phyloP scores from a whole-genome alignment of 2,113 vertebrate genomes.

The Gasterosteus nipponicus region DNA sequence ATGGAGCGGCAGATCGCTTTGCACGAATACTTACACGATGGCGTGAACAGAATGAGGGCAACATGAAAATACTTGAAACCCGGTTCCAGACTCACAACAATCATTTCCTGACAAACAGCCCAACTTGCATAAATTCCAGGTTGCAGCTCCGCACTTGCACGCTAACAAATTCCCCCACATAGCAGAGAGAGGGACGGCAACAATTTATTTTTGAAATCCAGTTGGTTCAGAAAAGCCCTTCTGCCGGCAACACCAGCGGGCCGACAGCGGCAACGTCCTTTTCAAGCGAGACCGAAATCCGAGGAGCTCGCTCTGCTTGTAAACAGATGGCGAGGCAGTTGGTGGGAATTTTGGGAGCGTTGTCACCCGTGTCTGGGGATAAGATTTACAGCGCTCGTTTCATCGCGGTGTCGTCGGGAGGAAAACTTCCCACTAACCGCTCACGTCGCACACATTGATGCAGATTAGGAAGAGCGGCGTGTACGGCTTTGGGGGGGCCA shows the following conservation, averaged over 20 bases:
- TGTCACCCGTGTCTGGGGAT: constrained; percentile 55
- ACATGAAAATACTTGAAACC: background rate
- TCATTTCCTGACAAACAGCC: constrained; percentile 43
- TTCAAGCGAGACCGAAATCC: constrained; percentile 51
- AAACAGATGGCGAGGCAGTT: constrained; percentile 82
- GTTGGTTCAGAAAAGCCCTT: constrained; percentile 54
- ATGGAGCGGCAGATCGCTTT: background rate
- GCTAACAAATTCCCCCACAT: constrained; percentile 29
- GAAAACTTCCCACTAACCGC: background rate
- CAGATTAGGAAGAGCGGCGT: background rate
- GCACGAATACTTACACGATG: background rate
- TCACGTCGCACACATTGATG: constrained; percentile 7
- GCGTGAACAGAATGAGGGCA: background rate
- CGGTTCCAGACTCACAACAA: background rate
- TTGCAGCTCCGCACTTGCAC: constrained; percentile 17
- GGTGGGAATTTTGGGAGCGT: constrained; percentile 73
- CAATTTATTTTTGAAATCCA: constrained; percentile 58
- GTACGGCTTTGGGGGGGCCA: background rate
- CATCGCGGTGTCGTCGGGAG: constrained; percentile 6
- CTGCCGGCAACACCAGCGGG: constrained; percentile 58
- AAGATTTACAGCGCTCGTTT: constrained; percentile 49
- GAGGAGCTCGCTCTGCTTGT: constrained; percentile 52
- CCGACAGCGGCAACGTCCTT: constrained; percentile 57
- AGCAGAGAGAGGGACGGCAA: constrained; percentile 42
- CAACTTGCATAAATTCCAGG: constrained; percentile 50